Percentiles rank a stretch among this genome's conserved stretches.
These are phyloP conservation scores for Formica exsecta DNA, from an alignment of 1,140 invertebrate genomes.

Conservation along the genomic window DNA sequence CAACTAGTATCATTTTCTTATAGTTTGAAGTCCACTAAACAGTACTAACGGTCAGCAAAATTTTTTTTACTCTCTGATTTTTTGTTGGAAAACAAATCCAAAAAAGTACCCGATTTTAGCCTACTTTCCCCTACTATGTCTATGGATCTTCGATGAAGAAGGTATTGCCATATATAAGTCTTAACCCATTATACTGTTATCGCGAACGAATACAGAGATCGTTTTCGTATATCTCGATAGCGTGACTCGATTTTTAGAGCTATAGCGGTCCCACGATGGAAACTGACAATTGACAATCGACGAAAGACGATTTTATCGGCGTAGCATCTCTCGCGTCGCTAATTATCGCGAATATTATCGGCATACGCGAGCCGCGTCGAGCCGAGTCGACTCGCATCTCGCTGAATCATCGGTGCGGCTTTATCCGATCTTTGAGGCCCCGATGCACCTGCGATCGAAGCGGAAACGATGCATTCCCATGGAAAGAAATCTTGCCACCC, in stretches of 20 bases:
- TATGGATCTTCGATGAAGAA: background rate
- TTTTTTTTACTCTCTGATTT: too few relatives aligned
- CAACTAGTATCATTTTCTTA: too few relatives aligned
- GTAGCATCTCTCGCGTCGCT: conserved; percentile 53
- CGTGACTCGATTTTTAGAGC: conserved; percentile 43
- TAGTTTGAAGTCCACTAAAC: too few relatives aligned
- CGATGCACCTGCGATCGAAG: conserved; percentile 53
- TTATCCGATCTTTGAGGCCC: conserved; percentile 32
- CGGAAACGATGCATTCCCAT: conserved; percentile 53
- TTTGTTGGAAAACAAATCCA: too few relatives aligned
- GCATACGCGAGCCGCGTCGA: conserved; percentile 11
- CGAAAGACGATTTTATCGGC: conserved; percentile 61
- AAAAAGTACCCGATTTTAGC: too few relatives aligned
- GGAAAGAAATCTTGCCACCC: conserved; percentile 39
- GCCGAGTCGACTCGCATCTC: conserved; percentile 9
- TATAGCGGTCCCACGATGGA: conserved; percentile 41
- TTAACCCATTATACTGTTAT: background rate
- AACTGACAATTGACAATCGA: conserved; percentile 61
- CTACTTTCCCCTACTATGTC: too few relatives aligned
- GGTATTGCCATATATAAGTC: too few relatives aligned
- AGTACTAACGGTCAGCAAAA: too few relatives aligned
- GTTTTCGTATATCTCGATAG: conserved; percentile 3
- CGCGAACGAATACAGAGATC: background rate
- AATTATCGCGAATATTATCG: conserved; percentile 67
- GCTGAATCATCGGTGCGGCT: conserved; percentile 58